Base-by-base conservation (phyloP, 2,113 vertebrate genomes). In the Pterocles gutturalis region DNA sequence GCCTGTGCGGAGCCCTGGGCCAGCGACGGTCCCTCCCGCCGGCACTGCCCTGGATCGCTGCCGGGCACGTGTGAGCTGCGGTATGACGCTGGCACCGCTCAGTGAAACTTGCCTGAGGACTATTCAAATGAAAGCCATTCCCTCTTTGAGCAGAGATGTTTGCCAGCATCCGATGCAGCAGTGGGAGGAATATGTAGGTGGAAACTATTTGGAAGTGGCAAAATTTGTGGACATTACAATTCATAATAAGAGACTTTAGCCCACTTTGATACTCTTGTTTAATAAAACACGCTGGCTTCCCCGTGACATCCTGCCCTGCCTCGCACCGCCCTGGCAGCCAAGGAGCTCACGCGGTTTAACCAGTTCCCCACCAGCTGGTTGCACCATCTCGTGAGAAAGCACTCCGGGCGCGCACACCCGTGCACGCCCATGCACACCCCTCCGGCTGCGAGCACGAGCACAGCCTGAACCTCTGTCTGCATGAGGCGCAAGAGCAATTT, bases 141-240 rank as follows among this genome's bases (percentile, higher is more conserved):
- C 85, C 72, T 83, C 88, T 53, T 3, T 2, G 46, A 86, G 76
- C 38, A 1, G 76, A 65, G 92, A 83, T 7, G 76, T 89, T 71
- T 94, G 97, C 95, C 95, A 92, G 95, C 90, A 34, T 43, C 77
- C 75, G 13, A 16, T 0, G 71, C 33, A 33, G 89, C 93, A 66
- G 90, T 94, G 95, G 96, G 95, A 97, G 93, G 93, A 83, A 83
- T 18, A 26, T 0, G 92, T 93, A 83, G 97, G 97, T 81, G 90
- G 92, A 92, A 97, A 93, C 53, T 87, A 88, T 92, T 96, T 95
- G 95, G 93, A 96, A 96, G 93, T 90, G 96, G 93, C 95, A 95
- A 91, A 90, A 93, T 90, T 83, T 95, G 90, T 87, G 96, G 96
- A 90, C 92, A 22, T 92, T 86, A 46, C 71, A 69, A 64, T 26